These are phyloP conservation scores for Drosophila bunnanda DNA, from an alignment of 2,888 invertebrate genomes.

Conservation along the genomic window DNA sequence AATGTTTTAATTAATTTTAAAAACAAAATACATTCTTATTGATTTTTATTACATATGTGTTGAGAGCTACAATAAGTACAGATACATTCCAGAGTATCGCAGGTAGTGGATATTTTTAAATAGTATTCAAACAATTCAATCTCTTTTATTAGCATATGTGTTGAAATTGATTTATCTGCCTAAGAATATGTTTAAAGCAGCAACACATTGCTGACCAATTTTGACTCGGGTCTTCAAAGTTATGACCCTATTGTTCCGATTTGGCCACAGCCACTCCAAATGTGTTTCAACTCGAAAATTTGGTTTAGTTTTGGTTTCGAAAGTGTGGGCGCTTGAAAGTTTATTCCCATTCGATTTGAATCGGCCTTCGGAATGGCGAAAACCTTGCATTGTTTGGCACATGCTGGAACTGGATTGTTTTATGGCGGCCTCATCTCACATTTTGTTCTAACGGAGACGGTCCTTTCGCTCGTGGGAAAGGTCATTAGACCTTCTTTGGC, in stretches of 20 bases:
- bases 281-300: conserved; percentile 26
- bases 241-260: conserved; percentile 37
- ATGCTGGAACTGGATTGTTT: conserved; percentile 12
- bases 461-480: conserved; percentile 42
- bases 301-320: conserved; percentile 6
- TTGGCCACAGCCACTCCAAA: conserved; percentile 11
- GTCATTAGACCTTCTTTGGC: conserved; percentile 34
- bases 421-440: conserved; percentile 1
- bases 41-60: no score
- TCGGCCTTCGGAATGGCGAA: conserved; percentile 25
- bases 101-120: not conserved
- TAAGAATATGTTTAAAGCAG: not conserved
- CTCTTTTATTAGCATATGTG: no score
- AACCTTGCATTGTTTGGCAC: conserved; percentile 69
- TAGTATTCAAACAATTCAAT: not conserved
- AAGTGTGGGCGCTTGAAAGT: conserved; percentile 41
- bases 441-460: conserved; percentile 15
- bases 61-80: not conserved
- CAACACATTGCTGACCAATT: conserved; percentile 8
- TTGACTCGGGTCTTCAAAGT: conserved; percentile 12
- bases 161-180: not conserved
- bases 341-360: conserved; percentile 19
- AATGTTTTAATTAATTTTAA: not conserved
- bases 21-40: not conserved
- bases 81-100: no score